A percentile compares a stretch with the other conserved stretches of the same genome.
phyloP scores from a whole-genome alignment of 2,888 invertebrate species.

The Aricia artaxerxes region DNA sequence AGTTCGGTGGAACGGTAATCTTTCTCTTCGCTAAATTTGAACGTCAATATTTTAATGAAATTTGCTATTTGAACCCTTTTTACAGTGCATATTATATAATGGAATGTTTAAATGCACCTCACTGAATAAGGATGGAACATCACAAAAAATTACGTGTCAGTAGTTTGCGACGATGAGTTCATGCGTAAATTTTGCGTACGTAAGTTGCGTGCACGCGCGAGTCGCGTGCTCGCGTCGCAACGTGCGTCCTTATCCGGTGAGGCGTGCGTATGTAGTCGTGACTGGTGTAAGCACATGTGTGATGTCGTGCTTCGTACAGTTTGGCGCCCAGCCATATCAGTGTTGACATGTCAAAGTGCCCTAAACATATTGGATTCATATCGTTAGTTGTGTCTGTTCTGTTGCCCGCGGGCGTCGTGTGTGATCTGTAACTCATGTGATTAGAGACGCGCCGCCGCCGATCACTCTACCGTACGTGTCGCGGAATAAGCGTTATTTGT shows the following conservation, averaged over 20 bases:
- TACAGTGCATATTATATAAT: background rate
- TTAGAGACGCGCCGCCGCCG: conserved; percentile 37
- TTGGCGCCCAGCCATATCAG: conserved; percentile 27
- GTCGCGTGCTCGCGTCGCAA: background rate
- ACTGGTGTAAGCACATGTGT: background rate
- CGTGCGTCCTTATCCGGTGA: background rate
- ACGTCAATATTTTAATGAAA: conserved; percentile 12
- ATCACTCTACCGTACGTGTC: conserved; percentile 26
- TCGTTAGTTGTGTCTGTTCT: conserved; percentile 46
- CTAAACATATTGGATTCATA: conserved; percentile 64
- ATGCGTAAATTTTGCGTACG: background rate
- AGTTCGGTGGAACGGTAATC: conserved; percentile 12
- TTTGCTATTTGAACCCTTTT: background rate
- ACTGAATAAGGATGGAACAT: background rate
- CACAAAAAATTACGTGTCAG: background rate
- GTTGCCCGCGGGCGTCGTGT: conserved; percentile 27
- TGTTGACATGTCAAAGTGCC: conserved; percentile 38
- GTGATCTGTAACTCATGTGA: conserved; percentile 40
- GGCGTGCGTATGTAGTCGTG: background rate
- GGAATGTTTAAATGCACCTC: background rate
- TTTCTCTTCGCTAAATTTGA: background rate
- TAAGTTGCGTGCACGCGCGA: background rate
- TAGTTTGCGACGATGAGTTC: background rate
- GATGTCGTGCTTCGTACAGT: conserved; percentile 8
- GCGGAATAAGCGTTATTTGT: no score